Evolutionary conservation across 2,113 vertebrate genomes (phyloP), one percentile per base, ranked within the genome.

Genomic region (Piprites chloris): DNA sequence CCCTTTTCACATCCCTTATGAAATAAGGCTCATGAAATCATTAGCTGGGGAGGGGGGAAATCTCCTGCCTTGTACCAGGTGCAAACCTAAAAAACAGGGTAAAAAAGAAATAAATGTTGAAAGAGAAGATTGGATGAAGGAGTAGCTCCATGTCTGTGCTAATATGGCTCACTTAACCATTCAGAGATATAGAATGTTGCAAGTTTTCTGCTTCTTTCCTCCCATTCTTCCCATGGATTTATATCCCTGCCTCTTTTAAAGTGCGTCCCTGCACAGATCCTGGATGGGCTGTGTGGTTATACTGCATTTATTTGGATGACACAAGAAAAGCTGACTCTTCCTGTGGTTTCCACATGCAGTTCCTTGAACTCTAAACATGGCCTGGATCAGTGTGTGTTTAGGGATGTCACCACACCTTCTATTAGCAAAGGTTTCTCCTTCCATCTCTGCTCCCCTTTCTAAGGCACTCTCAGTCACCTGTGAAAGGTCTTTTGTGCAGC

Each of bases 21-120:
- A 63, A 58, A 73, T 42, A 37, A 58, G 6, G 8, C 28, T 73
- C 32, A 7, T 32, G 66, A 61, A 49, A 69, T 56, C 49, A 24
- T 3, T 73, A 17, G 22, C 11, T 2, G 1, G 9, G 11, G 14
- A 81, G 37, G 1, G 9, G 9, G 9, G 6, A 21, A 63, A 30
- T 47, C 20, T 75, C 11, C 37, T 84, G 41, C 62, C 17, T 66
- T 41, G 10, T 44, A 41, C 21, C 12, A 30, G 5, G 10, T 80
- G 32, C 14, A 53, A 87, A 73, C 12, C 35, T 65, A 18, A 47
- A 74, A 77, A 71, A 28, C 0, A 3, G 14, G 23, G 1, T 3
- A 41, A 53, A 58, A 58, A 35, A 14, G 26, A 62, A 87, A 73
- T 4, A 53, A 22, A 33, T 5, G 2, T 61, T 53, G 24, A 47